Evolutionary conservation across 2,113 vertebrate species (phyloP).

Genomic region (Anarrhichthys ocellatus): DNA sequence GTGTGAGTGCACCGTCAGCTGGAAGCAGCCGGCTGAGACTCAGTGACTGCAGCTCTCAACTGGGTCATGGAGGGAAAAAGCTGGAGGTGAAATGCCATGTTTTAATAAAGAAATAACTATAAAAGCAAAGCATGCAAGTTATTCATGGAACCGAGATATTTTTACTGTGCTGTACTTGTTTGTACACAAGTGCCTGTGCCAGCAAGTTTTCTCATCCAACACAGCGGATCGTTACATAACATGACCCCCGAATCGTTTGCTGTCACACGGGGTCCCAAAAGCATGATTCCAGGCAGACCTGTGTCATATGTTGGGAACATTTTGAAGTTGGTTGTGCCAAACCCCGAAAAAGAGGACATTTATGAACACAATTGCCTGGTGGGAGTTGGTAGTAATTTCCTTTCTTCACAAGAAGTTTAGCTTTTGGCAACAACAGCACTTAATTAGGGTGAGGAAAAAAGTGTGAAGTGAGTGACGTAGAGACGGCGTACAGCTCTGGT

Average conservation of each 20-base stretch:
- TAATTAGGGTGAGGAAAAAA: no score
- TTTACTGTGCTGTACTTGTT: constrained; percentile 20
- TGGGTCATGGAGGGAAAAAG: constrained; percentile 48
- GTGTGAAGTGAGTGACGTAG: no score
- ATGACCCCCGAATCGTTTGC: not conserved
- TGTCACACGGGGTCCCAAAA: not conserved
- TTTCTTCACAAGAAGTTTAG: not conserved
- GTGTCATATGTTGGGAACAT: not conserved
- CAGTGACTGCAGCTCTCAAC: constrained; percentile 24
- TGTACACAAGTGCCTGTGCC: constrained; percentile 26
- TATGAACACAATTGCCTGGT: not conserved
- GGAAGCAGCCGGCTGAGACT: constrained; percentile 37
- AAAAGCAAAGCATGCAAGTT: constrained; percentile 37
- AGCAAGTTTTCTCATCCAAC: constrained; percentile 16
- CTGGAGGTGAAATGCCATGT: constrained; percentile 32
- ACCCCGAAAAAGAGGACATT: not conserved
- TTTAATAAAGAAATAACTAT: constrained; percentile 45
- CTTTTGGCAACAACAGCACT: not conserved
- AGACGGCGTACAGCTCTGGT: no score
- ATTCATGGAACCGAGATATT: constrained; percentile 9
- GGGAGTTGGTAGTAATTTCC: not conserved
- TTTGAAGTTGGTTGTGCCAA: constrained; percentile 2
- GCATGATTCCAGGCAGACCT: not conserved
- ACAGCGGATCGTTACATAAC: constrained; percentile 5
- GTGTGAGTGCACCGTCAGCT: constrained; percentile 52